phyloP scores from a whole-genome alignment of 2,113 vertebrate genomes.

The Corythaixoides concolor region DNA sequence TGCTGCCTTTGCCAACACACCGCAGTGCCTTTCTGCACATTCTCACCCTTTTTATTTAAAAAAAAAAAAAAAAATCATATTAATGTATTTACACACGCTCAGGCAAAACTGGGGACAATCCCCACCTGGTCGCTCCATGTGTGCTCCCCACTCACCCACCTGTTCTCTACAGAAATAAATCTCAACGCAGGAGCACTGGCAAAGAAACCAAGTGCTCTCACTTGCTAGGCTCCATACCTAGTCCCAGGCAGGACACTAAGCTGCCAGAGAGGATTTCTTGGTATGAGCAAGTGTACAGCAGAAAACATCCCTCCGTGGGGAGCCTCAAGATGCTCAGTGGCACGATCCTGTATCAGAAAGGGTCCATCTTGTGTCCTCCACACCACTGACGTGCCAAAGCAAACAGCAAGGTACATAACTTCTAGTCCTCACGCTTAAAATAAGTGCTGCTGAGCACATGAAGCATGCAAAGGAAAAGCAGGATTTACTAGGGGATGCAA shows the following conservation, averaged over 20 bases:
- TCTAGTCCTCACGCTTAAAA: neutral
- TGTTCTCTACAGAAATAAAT: neutral
- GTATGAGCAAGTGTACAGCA: neutral
- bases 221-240: neutral
- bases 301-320: neutral
- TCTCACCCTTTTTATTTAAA: neutral
- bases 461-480: neutral
- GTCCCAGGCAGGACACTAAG: neutral
- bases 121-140: fast-evolving
- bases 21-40: neutral
- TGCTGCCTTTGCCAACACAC: neutral
- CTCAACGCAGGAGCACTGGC: neutral
- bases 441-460: neutral
- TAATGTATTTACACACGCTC: neutral
- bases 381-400: fast-evolving
- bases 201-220: neutral
- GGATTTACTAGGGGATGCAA: neutral
- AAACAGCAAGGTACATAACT: fast-evolving
- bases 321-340: neutral
- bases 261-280: neutral
- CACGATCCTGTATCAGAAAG: neutral
- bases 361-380: neutral
- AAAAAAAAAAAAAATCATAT: no score
- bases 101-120: neutral
- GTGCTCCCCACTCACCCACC: neutral